Evolutionary conservation across 2,113 vertebrate genomes (phyloP), one percentile per base, ranked within the genome.

Genomic region (Chaetodon auriga): DNA sequence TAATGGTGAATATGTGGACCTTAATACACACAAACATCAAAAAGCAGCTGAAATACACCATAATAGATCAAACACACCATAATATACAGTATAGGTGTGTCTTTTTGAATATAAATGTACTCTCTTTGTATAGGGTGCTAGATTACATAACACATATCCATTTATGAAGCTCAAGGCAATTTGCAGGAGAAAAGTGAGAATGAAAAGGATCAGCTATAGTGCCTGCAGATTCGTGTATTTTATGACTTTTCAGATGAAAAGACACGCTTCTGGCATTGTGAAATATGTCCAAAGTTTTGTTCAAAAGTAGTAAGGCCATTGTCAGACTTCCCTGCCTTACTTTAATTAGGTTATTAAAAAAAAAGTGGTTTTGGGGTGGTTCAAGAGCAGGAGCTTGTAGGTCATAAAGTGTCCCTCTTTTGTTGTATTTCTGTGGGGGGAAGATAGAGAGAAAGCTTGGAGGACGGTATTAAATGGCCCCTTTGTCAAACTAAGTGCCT

Each of bases 401-500:
- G 88, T 92, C 82, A 85, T 71, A 58, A 90, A 79, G 80, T 85
- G 81, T 73, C 70, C 53, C 68, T 75, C 93, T 92, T 93, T 94
- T 92, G 92, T 93, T 91, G 92, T 85, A 90, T 81, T 95, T 95
- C 93, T 87, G 90, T 53, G 74, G 94, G 90, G 84, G 91, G 91
- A 87, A 95, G 95, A 96, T 95, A 95, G 86, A 95, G 87, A 83
- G 90, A 92, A 77, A 92, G 93, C 96, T 96, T 88, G 93, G 94
- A 94, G 92, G 92, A 90, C 82, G 86, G 91, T 95, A 96, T 96
- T 97, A 96, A 97, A 97, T 95, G 94, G 94, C 89, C 81, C 68
- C 92, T 93, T 93, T 96, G 97, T 97, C 96, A 96, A 97, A 97
- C 85, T 93, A 95, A 97, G 95, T 94, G 96, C 82, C 92, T 94